These are phyloP conservation scores for Willowsia nigromaculata DNA, from an alignment of 2,888 invertebrate genomes.

Conservation along the genomic window DNA sequence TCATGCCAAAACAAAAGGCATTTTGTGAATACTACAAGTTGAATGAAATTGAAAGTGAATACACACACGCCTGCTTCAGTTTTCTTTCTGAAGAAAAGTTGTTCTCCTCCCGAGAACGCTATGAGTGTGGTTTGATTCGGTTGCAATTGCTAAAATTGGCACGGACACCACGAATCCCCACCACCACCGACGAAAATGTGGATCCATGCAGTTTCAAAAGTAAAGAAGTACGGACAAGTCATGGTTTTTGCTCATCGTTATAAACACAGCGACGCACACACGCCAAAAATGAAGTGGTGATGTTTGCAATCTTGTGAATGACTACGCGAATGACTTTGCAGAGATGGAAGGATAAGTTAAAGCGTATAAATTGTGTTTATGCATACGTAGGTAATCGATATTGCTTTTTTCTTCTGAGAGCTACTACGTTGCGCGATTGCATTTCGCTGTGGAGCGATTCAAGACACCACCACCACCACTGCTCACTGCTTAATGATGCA, in stretches of 20 bases:
- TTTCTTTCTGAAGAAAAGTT: background rate
- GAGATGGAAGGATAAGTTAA: background rate
- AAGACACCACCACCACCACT: background rate
- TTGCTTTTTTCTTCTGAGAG: too few relatives aligned
- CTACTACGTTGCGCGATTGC: too few relatives aligned
- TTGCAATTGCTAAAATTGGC: background rate
- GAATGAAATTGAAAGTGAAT: constrained; percentile 19
- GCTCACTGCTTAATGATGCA: constrained; percentile 3
- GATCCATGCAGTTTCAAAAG: background rate
- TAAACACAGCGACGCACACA: background rate
- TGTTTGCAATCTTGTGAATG: constrained; percentile 30
- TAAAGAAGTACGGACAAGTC: background rate
- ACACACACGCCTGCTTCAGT: background rate
- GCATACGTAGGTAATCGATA: too few relatives aligned
- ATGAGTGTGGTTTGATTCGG: too few relatives aligned
- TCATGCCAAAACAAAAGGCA: constrained; percentile 21
- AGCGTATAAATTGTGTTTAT: background rate
- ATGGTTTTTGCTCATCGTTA: constrained; percentile 18
- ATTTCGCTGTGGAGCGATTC: too few relatives aligned
- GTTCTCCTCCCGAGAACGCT: too few relatives aligned
- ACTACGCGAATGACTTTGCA: background rate
- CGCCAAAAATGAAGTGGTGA: background rate
- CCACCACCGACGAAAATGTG: background rate
- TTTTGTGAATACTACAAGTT: background rate
- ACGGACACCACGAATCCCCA: background rate